Conservation (phyloP, 2,113 vertebrate genomes). For the Cyprinodon variegatus region DNA sequence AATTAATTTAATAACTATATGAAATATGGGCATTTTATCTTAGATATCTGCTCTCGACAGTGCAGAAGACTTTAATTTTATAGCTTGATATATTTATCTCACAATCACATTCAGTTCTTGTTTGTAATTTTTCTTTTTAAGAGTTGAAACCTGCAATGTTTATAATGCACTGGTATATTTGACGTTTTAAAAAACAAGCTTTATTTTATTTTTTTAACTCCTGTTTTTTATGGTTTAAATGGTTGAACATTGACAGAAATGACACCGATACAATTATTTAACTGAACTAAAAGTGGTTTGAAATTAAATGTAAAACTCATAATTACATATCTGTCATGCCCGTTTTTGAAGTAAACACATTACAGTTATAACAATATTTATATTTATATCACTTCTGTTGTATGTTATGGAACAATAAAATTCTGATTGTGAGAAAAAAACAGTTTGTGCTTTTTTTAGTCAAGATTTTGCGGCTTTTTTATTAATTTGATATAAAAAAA, state of each 20-base stretch:
- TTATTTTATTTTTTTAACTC: neutral
- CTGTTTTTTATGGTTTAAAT: neutral
- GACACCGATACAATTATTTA: constrained; percentile 1
- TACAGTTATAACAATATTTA: constrained; percentile 64
- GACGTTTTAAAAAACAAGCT: neutral
- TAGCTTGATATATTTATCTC: constrained; percentile 25
- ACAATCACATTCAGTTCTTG: constrained; percentile 13
- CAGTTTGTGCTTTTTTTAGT: neutral
- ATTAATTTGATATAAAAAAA: too few species aligned
- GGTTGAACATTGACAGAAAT: neutral
- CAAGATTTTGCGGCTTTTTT: neutral
- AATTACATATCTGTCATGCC: constrained; percentile 57
- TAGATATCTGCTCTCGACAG: constrained; percentile 23
- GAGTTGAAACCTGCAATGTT: constrained; percentile 6
- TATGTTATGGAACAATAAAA: constrained; percentile 75
- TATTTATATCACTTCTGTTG: constrained; percentile 76
- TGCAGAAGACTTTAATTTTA: constrained; percentile 24
- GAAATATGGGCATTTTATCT: constrained; percentile 20
- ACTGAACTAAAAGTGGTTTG: constrained; percentile 37
- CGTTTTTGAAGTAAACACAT: constrained; percentile 58
- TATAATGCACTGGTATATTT: neutral
- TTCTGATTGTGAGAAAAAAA: constrained; percentile 66
- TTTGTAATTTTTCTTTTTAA: neutral
- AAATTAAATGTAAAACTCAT: constrained; percentile 37
- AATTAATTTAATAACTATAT: constrained; percentile 24